Base-by-base conservation (phyloP, 2,888 invertebrate genomes). In the Venustoraphidia nigricollis region DNA sequence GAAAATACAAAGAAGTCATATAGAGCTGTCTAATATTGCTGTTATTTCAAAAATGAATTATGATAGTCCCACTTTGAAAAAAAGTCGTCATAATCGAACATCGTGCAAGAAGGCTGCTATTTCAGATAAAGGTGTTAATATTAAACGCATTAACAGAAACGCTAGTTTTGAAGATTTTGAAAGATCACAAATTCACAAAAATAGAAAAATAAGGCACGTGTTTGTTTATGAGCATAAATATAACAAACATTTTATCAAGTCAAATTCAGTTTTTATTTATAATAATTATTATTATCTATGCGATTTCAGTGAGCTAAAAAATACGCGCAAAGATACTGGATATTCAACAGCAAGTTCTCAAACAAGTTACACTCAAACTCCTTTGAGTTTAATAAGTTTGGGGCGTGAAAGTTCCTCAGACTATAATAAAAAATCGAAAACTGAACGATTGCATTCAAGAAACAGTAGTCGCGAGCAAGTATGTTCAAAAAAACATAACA, bases 271-370 rank as follows among this genome's bases (percentile, higher is more conserved):
- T n/a, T 14, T 48, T 10, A 41, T 42, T 37, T 6, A 27, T 27
- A 27, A 6, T 27, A 27, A 27, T 27, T 6, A 27, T 27, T 27
- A 3, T 27, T 6, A 40, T 42, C 13, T 43, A 41, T 14, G 34
- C 41, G 9, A 13, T 57, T 60, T 49, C 49, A 71, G 70, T 50
- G 69, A 64, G 58, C 52, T 56, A 5, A 60, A 59, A 54, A 63
- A 61, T 51, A 58, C 59, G 2, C 63, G 73, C 9, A 81, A 80
- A 61, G 81, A 81, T 57, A 80, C 80, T 0, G 81, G 80, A 10
- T 81, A 81, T 56, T 81, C 79, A 2, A 81, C 81, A 2, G 80
- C 76, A 46, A 80, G 78, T 60, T 79, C 79, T 0, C 73, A 76
- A 55, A 72, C 72, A 51, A 68, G 76, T 2, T 66, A 65, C 47